Evolutionary conservation across 1,140 invertebrate genomes (phyloP), one percentile per base, ranked within the genome.

Genomic region (Lepidurus couesii): DNA sequence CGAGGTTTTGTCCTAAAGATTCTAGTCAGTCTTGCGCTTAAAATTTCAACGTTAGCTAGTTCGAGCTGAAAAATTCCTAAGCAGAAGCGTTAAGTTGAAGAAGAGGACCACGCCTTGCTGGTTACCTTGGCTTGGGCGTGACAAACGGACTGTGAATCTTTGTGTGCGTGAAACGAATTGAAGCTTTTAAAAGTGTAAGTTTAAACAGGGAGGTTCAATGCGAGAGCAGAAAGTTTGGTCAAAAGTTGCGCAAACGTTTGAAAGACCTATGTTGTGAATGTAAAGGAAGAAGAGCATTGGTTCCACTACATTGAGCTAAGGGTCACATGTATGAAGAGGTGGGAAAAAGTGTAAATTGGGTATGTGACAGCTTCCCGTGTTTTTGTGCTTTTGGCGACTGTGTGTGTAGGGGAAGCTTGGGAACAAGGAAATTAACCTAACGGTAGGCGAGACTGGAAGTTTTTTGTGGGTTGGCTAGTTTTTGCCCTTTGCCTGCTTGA

Each of bases 301-400:
- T 13, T 65, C 8, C 53, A 13, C 53, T 65, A 21, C 9, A 65
- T 13, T 65, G 53, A 65, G 53, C 53, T n/a, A 21, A 65, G 13
- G 53, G 53, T 65, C 53, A 65, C 53, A 21, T 21, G 53, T 9
- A 65, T 65, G 21, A 65, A 65, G 53, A 65, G 53, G 21, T 21
- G 53, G 53, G 53, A 65, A 65, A 65, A 65, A 21, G 53, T 7
- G 53, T 65, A 13, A 21, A n/a, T 65, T 65, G 16, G 53, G 21
- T 65, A 21, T 65, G 21, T 65, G n/a, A 65, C 53, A 65, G 53
- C 53, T 65, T 65, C 53, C 53, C 53, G 53, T 65, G 16, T 65
- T 65, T 65, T 65, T 65, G 16, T 9, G 9, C 0, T 65, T 65
- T 13, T 65, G n/a, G 53, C 21, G 16, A 65, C 53, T n/a, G 16